Conservation (phyloP, 2,113 vertebrate genomes). For the Holacanthus passer region DNA sequence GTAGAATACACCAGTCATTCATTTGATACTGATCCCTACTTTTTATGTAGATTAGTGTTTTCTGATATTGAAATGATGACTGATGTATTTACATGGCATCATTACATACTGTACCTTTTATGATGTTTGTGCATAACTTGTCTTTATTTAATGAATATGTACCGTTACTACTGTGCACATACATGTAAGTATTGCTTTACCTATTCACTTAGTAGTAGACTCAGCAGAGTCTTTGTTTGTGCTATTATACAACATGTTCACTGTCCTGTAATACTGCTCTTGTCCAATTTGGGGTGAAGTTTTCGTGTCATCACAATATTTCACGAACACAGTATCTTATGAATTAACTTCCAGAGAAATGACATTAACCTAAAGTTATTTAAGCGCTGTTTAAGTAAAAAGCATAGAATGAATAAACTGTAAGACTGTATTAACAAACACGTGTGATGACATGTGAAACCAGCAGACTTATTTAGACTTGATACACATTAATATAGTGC, state of each 20-base stretch:
- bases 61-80: background rate
- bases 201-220: background rate
- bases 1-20: background rate
- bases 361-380: no score
- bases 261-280: background rate
- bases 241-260: no score
- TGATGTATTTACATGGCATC: background rate
- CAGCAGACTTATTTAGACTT: background rate
- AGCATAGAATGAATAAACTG: background rate
- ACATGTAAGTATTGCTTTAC: background rate
- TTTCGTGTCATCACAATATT: background rate
- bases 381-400: background rate
- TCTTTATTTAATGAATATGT: background rate
- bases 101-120: background rate
- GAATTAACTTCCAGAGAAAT: no score
- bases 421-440: background rate
- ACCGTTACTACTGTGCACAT: background rate
- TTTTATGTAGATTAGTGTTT: background rate
- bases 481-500: constrained; percentile 2
- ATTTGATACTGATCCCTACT: background rate
- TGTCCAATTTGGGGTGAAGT: background rate
- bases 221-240: background rate
- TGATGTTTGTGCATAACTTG: background rate
- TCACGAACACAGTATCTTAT: no score
- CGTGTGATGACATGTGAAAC: background rate